These are phyloP conservation scores for Caenorhabditis sp. DNA, from an alignment of 2,888 invertebrate genomes.

Conservation along the genomic window DNA sequence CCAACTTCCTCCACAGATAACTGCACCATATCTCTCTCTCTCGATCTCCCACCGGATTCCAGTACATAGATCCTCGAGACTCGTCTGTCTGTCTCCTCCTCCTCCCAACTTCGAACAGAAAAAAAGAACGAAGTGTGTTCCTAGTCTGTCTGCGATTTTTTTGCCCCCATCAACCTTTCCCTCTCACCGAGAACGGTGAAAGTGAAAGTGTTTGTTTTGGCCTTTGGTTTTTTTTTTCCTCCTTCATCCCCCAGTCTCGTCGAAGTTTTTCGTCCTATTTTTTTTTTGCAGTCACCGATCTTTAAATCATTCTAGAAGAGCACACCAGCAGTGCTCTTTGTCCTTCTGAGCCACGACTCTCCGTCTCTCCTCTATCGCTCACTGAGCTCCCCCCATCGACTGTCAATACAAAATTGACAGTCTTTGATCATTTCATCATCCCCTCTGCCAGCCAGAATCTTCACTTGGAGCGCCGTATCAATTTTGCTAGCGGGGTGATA, in stretches of 20 bases:
- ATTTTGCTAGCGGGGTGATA: background rate
- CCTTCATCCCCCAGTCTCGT: background rate
- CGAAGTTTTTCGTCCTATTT: background rate
- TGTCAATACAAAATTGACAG: conserved; percentile 33
- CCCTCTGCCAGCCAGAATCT: conserved; percentile 3
- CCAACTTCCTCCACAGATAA: conserved; percentile 2
- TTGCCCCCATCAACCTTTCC: conserved; percentile 22
- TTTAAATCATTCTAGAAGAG: conserved; percentile 10
- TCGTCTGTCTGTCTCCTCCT: background rate
- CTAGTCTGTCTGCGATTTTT: conserved; percentile 39
- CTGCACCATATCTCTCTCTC: background rate
- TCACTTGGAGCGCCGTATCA: background rate
- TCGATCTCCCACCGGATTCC: conserved; percentile 7
- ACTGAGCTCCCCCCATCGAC: background rate
- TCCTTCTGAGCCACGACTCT: background rate
- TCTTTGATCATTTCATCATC: conserved; percentile 41
- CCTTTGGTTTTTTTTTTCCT: conserved; percentile 33
- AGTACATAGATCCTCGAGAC: conserved; percentile 7
- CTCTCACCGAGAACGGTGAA: conserved; percentile 43
- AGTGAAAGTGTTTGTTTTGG: conserved; percentile 54
- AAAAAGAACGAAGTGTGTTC: conserved; percentile 22
- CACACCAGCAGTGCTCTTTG: conserved; percentile 7
- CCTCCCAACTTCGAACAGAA: background rate
- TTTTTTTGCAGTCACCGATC: conserved; percentile 22
- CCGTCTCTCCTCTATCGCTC: no score